These are phyloP conservation scores for Dendronephthya gigantea DNA, from an alignment of 64 coral and sea anemone species.

Conservation along the genomic window DNA sequence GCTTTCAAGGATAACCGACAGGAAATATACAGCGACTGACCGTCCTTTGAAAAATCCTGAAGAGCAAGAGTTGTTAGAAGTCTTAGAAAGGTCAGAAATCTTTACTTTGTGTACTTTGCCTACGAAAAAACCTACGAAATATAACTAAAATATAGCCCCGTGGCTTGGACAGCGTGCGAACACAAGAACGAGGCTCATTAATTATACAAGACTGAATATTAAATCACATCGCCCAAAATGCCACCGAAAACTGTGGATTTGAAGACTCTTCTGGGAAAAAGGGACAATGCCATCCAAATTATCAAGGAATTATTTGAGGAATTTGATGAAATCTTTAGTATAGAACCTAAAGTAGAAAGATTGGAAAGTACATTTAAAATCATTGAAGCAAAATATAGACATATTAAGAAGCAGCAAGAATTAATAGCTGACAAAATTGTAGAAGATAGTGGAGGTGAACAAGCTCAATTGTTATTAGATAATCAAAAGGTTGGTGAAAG, in stretches of 20 bases:
- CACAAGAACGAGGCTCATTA: neutral
- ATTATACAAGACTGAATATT: neutral
- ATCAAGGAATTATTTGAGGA: neutral
- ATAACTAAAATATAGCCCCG: neutral
- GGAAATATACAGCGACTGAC: neutral
- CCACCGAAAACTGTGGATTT: neutral
- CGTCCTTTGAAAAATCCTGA: neutral
- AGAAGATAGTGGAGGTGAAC: neutral
- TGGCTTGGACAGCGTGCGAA: neutral
- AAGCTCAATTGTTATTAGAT: neutral
- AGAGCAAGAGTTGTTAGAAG: neutral
- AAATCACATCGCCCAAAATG: constrained; percentile 6
- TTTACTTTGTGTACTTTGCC: neutral
- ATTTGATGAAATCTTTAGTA: neutral
- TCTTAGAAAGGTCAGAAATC: neutral
- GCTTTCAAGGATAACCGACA: neutral
- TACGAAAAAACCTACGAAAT: neutral
- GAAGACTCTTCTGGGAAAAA: neutral
- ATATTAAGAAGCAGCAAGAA: constrained; percentile 8
- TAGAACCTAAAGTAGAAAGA: neutral
- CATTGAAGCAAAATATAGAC: neutral
- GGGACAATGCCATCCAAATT: neutral
- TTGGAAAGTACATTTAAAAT: neutral
- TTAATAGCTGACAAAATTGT: constrained; percentile 9
- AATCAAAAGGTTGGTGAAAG: neutral